Percentiles rank a stretch among this genome's conserved stretches.
Conservation (phyloP, 1,140 invertebrate species). For the Saccostrea cuccullata region DNA sequence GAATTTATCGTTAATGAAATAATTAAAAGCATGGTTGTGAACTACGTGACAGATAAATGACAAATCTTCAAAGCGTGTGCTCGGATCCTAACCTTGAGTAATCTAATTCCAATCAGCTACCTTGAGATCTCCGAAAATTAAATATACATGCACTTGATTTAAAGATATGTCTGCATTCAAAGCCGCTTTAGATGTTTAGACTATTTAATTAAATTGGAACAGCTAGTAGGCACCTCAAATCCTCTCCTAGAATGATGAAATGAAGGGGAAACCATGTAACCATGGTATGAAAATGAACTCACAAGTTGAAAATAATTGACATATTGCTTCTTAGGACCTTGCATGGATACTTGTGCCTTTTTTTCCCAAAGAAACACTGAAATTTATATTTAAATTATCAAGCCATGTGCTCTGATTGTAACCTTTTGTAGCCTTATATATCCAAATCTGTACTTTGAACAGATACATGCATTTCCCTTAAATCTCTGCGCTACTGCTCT, state of each 20-base stretch:
- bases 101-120: conserved; percentile 20
- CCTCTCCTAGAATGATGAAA: neutral
- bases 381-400: conserved; percentile 14
- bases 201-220: neutral
- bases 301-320: no score
- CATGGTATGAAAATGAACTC: no score
- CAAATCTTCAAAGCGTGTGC: neutral
- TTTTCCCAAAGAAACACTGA: neutral
- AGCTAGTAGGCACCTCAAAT: neutral
- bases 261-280: neutral
- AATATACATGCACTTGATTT: neutral
- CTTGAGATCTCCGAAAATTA: neutral
- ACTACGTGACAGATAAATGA: neutral
- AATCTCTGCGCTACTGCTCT: no score
- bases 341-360: neutral
- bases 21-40: no score
- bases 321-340: no score
- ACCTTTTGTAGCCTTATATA: neutral
- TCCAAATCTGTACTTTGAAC: neutral
- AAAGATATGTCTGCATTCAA: neutral
- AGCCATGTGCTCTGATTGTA: neutral
- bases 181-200: neutral
- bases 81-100: neutral
- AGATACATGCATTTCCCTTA: neutral
- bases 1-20: no score